Conservation (phyloP, 2,888 invertebrate genomes). For the Pterobdella sp. region DNA sequence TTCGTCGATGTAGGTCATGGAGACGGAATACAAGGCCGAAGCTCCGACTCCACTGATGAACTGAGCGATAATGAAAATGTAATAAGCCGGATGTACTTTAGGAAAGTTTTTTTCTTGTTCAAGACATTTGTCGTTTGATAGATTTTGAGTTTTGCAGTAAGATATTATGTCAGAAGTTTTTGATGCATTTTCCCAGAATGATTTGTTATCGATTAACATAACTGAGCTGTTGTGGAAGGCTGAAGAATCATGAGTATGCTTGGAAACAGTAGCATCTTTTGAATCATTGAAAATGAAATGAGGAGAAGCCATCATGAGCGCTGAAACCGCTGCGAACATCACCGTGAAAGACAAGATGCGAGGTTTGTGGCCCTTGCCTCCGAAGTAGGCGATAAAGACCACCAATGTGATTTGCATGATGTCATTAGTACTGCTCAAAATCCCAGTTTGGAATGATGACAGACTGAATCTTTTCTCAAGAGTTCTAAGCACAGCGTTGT, state of each 20-base stretch:
- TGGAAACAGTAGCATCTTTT: background rate
- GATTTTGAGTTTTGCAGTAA: background rate
- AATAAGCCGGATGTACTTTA: conserved; percentile 30
- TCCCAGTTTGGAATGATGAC: conserved; percentile 34
- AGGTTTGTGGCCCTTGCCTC: conserved; percentile 35
- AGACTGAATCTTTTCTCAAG: conserved; percentile 37
- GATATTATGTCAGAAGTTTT: background rate
- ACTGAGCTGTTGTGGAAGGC: background rate
- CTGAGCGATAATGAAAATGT: conserved; percentile 32
- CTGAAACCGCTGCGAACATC: conserved; percentile 31
- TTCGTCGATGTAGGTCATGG: conserved; percentile 44
- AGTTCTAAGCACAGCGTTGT: conserved; percentile 35
- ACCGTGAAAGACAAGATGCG: conserved; percentile 30
- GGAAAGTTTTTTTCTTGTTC: background rate
- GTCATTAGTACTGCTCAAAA: conserved; percentile 34
- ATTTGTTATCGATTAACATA: background rate
- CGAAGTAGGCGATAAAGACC: conserved; percentile 37
- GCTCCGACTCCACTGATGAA: conserved; percentile 34
- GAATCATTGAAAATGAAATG: conserved; percentile 30
- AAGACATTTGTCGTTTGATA: background rate
- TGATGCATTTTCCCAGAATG: background rate
- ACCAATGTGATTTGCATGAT: conserved; percentile 35
- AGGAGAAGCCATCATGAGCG: conserved; percentile 36
- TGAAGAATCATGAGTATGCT: background rate
- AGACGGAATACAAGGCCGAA: conserved; percentile 40